Conservation (phyloP, 1,140 invertebrate species). For the Sitophilus oryzae region DNA sequence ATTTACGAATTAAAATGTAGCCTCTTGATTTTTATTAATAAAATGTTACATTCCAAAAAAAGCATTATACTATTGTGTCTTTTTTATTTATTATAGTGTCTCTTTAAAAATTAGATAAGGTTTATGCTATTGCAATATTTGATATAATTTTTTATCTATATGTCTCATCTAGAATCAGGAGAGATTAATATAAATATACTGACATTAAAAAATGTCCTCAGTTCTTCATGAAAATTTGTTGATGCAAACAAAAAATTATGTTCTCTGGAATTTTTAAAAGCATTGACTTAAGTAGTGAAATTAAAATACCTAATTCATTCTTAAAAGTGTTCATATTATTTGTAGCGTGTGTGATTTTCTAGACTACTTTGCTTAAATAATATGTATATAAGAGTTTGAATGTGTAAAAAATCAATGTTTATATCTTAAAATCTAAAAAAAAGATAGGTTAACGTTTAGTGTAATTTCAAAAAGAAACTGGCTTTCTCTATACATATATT, state of each 20-base stretch:
- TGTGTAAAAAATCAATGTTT: slow-evolving; percentile 6
- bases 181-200: too few species aligned
- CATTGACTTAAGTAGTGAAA: not conserved
- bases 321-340: not conserved
- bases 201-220: too few species aligned
- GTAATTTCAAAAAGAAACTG: slow-evolving; percentile 3
- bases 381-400: slow-evolving; percentile 2
- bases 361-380: not conserved
- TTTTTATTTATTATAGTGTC: too few species aligned
- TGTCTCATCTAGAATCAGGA: too few species aligned
- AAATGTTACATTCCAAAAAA: not conserved
- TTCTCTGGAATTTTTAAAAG: not conserved
- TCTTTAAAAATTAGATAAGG: too few species aligned
- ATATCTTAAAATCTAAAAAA: slow-evolving; percentile 1
- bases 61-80: too few species aligned
- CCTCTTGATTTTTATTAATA: not conserved
- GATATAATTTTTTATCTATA: too few species aligned
- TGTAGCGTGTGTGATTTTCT: not conserved
- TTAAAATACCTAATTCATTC: not conserved
- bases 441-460: too few species aligned
- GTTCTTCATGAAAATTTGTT: too few species aligned
- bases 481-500: not conserved
- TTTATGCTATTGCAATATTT: too few species aligned
- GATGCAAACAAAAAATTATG: too few species aligned
- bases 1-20: not conserved